Conservation (phyloP, 1,140 invertebrate genomes). For the Leptopilina clavipes region DNA sequence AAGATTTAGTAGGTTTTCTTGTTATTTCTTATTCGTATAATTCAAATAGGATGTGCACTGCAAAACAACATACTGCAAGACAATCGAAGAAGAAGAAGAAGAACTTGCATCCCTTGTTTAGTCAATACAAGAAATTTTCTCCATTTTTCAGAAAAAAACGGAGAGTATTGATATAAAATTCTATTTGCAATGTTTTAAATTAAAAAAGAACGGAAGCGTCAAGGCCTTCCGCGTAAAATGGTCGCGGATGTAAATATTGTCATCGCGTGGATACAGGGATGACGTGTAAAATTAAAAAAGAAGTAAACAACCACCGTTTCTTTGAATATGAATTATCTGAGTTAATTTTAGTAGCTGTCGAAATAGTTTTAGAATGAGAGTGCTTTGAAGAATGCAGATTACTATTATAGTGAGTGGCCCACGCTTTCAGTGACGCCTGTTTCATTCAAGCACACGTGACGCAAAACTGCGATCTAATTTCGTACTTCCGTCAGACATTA, state of each 20-base stretch:
- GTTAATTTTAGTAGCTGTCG: background rate
- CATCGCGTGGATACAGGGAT: background rate
- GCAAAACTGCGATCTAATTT: conserved; percentile 61
- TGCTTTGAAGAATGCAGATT: conserved; percentile 54
- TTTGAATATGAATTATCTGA: background rate
- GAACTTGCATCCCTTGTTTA: no score
- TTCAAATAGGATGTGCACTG: no score
- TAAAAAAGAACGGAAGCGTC: background rate
- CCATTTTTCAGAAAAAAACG: no score
- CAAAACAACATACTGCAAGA: no score
- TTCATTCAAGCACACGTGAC: conserved; percentile 62
- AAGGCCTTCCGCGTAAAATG: background rate
- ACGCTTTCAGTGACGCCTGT: conserved; percentile 56
- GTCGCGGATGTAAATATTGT: conserved; percentile 3
- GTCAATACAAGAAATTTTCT: no score
- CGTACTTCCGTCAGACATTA: conserved; percentile 59
- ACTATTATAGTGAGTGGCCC: conserved; percentile 49
- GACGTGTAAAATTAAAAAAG: background rate
- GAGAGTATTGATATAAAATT: no score
- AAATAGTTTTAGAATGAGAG: conserved; percentile 39
- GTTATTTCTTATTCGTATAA: no score
- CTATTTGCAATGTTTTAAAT: no score
- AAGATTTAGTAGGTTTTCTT: no score
- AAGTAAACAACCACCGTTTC: conserved; percentile 1
- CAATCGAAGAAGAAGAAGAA: no score